Conservation (phyloP, 2,113 vertebrate genomes). For the Propithecus coquereli region DNA sequence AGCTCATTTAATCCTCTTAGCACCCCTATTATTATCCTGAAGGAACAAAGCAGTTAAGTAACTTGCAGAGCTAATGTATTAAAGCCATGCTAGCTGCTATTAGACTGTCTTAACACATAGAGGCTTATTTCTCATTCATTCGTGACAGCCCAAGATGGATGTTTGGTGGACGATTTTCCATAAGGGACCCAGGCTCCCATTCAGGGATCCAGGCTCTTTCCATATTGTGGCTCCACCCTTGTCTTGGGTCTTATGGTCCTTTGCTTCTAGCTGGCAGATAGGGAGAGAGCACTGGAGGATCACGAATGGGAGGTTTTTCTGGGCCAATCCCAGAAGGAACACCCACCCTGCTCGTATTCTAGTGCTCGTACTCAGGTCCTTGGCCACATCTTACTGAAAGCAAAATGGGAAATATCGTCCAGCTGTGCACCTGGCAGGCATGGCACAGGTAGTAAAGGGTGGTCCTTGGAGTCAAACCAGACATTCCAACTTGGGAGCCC, state of each 20-base stretch:
- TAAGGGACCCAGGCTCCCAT: not conserved
- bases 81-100: not conserved
- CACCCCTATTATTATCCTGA: not conserved
- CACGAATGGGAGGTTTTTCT: not conserved
- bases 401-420: not conserved
- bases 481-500: too few species aligned
- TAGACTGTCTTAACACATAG: not conserved
- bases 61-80: not conserved
- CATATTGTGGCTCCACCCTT: not conserved
- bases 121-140: not conserved
- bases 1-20: not conserved
- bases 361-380: not conserved
- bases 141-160: not conserved
- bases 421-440: not conserved
- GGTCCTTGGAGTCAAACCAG: not conserved
- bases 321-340: not conserved
- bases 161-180: too few species aligned
- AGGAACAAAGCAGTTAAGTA: not conserved
- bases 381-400: not conserved
- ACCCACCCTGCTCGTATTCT: not conserved
- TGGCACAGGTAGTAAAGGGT: not conserved
- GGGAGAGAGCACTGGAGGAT: not conserved
- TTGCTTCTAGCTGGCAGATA: not conserved
- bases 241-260: not conserved
- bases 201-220: not conserved